Percentiles rank a stretch among this genome's conserved stretches.
Evolutionary conservation across 2,113 vertebrate genomes (phyloP).

Genomic region (Equus przewalskii): DNA sequence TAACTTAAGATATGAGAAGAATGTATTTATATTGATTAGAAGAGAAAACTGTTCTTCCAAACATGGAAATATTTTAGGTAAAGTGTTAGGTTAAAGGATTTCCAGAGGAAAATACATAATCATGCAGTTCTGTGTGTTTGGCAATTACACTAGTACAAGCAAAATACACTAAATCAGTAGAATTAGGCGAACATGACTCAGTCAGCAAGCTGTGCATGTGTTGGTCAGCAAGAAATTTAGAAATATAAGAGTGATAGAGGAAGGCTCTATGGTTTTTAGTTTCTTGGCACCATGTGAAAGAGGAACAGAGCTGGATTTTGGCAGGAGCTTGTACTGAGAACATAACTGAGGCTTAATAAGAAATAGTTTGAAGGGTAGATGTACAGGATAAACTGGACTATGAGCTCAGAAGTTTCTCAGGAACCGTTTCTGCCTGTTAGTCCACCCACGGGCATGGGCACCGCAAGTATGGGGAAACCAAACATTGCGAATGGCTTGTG

Average conservation of each 20-base stretch:
- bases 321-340: not conserved
- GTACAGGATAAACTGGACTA: not conserved
- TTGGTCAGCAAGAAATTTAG: slow-evolving; percentile 39
- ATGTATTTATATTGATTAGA: slow-evolving; percentile 57
- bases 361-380: not conserved
- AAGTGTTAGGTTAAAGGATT: slow-evolving; percentile 47
- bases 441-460: not conserved
- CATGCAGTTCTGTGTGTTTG: slow-evolving; percentile 44
- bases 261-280: not conserved
- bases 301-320: not conserved
- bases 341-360: not conserved
- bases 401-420: not conserved
- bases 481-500: not conserved
- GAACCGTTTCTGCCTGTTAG: not conserved
- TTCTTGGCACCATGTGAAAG: not conserved
- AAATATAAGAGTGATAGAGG: not conserved
- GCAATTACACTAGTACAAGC: slow-evolving; percentile 59
- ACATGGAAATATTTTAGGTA: slow-evolving; percentile 46
- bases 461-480: not conserved
- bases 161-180: slow-evolving; percentile 63
- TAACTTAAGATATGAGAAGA: not conserved
- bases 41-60: slow-evolving; percentile 9
- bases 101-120: slow-evolving; percentile 48
- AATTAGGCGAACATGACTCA: slow-evolving; percentile 53
- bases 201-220: slow-evolving; percentile 46